Base-by-base conservation (phyloP, 2,797 vertebrate genomes). In the Limosa lapponica region DNA sequence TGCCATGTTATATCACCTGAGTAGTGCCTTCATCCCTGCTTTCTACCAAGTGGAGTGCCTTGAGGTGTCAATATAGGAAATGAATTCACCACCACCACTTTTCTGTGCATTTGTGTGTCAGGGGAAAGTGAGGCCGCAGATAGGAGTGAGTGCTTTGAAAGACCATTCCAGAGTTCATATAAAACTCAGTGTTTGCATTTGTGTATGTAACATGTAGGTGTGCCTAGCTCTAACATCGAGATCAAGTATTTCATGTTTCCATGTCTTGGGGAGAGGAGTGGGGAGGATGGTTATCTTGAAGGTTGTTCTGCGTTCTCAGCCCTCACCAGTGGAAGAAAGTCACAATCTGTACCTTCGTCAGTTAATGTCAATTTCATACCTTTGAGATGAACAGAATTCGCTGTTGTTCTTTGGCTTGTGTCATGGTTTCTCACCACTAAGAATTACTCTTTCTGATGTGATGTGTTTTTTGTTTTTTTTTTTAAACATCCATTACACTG, bases 391-490 rank as follows among this genome's bases (percentile, higher is more conserved):
- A 17, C 11, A 44, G 41, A 86, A 19, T 46, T 92, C 28, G 22
- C 4, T 46, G 2, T 41, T 62, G 32, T 72, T 74, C 27, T 72
- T 75, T 82, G 32, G 34, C 32, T 65, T 52, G 18, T 52, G 12
- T 84, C 23, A 10, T 52, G 17, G 15, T 81, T 93, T 83, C 12
- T 90, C 52, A 36, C 7, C 6, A 28, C 41, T 64, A 37, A 81
- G 36, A 74, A 80, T 57, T 86, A 23, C 10, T 71, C 4, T 64
- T 88, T 83, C 16, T 92, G 36, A 43, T 73, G 24, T 79, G 43
- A 52, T 52, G 51, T 18, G 28, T 25, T 8, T 25, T 25, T 4
- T 0, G 49, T 8, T 25, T 25, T 4, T 0, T 13, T 58, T 88
- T 61, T 57, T 17, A 37, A 80, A 34, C 6, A 81, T 39, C 12